Evolutionary conservation across 2,888 invertebrate species (phyloP).

Genomic region (Cinara cedri): DNA sequence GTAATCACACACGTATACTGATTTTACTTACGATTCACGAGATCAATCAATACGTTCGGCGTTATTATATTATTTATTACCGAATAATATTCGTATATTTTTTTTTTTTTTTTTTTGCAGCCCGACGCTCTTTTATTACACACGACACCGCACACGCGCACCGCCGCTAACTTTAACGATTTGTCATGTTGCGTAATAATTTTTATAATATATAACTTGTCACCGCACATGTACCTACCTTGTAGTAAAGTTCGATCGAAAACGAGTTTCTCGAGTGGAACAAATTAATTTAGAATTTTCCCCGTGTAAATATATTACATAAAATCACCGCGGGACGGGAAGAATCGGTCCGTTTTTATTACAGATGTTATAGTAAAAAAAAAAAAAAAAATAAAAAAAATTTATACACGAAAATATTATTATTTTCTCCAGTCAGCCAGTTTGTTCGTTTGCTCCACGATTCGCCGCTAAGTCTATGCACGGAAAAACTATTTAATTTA

Average conservation of each 20-base stretch:
- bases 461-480: not conserved
- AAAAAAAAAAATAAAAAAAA: not conserved
- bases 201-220: conserved; percentile 26
- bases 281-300: conserved; percentile 9
- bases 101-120: too few species aligned
- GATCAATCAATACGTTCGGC: too few species aligned
- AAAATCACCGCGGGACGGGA: not conserved
- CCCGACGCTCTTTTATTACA: too few species aligned
- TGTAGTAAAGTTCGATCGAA: not conserved
- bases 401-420: not conserved
- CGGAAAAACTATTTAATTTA: too few species aligned
- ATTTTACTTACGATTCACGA: too few species aligned
- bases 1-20: too few species aligned
- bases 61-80: too few species aligned
- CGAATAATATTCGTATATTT: too few species aligned
- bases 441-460: too few species aligned
- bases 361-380: too few species aligned
- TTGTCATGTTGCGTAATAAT: conserved; percentile 8
- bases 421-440: not conserved
- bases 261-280: not conserved
- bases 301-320: not conserved
- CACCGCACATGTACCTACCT: conserved; percentile 6
- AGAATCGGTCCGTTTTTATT: too few species aligned
- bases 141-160: not conserved
- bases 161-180: conserved; percentile 24